phyloP scores from a whole-genome alignment of 2,888 invertebrate genomes.

The Habrosyne pyritoides region DNA sequence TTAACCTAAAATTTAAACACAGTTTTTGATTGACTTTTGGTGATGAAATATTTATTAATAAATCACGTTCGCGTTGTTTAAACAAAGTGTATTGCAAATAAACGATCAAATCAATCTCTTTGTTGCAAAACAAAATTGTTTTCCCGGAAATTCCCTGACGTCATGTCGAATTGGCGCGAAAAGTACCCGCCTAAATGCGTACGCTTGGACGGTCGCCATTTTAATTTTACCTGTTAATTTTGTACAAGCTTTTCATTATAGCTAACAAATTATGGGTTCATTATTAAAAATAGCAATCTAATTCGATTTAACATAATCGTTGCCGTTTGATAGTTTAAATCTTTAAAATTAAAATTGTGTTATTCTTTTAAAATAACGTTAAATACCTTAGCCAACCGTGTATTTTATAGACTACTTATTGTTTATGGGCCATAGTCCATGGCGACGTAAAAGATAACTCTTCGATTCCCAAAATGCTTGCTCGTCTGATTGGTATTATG shows the following conservation, averaged over 20 bases:
- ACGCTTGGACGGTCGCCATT: slow-evolving; percentile 30
- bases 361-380: too few species aligned
- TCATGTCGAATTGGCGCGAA: slow-evolving; percentile 20
- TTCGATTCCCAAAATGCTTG: background rate
- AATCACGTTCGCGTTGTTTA: background rate
- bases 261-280: background rate
- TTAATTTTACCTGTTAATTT: slow-evolving; percentile 27
- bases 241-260: background rate
- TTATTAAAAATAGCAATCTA: too few species aligned
- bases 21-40: background rate
- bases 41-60: background rate
- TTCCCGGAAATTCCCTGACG: slow-evolving; percentile 26
- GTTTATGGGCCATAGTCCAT: too few species aligned
- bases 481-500: background rate
- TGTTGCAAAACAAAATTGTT: background rate
- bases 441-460: background rate
- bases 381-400: too few species aligned
- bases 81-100: background rate
- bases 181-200: background rate
- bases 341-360: too few species aligned
- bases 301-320: too few species aligned
- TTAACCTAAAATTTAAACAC: background rate
- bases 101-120: background rate
- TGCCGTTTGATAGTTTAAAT: too few species aligned
- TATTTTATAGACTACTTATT: background rate